Evolutionary conservation across 2,113 vertebrate genomes (phyloP).

Genomic region (Laterallus jamaicensis): DNA sequence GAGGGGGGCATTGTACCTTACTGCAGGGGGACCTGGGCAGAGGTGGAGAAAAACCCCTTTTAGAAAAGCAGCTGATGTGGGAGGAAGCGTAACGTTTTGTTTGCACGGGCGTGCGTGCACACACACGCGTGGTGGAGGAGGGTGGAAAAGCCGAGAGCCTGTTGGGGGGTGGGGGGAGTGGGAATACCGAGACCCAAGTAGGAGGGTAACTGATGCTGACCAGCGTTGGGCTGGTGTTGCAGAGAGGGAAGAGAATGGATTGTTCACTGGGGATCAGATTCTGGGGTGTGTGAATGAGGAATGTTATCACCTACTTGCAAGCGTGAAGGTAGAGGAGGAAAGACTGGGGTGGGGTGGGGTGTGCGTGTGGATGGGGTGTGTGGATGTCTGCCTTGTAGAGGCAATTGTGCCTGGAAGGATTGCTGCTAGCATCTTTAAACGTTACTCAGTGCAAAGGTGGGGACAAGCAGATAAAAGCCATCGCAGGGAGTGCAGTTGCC

Average conservation of each 20-base stretch:
- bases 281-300: not conserved
- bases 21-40: not conserved
- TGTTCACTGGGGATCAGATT: not conserved
- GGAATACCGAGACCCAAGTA: not conserved
- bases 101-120: not conserved
- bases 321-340: not conserved
- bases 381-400: not conserved
- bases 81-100: not conserved
- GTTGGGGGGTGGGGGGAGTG: not conserved
- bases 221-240: not conserved
- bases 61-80: not conserved
- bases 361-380: not conserved
- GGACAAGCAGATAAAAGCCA: conserved; percentile 21
- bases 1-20: not conserved
- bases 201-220: not conserved
- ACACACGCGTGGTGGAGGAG: not conserved
- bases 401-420: not conserved
- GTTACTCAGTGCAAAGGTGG: conserved; percentile 11
- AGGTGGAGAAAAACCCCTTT: not conserved
- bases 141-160: not conserved
- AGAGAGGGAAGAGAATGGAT: not conserved
- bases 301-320: not conserved
- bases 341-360: not conserved
- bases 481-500: not conserved
- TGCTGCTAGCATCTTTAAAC: not conserved